Percentiles rank a stretch among this genome's conserved stretches.
phyloP scores from a whole-genome alignment of 2,113 vertebrate species.

The Lanius ludovicianus region DNA sequence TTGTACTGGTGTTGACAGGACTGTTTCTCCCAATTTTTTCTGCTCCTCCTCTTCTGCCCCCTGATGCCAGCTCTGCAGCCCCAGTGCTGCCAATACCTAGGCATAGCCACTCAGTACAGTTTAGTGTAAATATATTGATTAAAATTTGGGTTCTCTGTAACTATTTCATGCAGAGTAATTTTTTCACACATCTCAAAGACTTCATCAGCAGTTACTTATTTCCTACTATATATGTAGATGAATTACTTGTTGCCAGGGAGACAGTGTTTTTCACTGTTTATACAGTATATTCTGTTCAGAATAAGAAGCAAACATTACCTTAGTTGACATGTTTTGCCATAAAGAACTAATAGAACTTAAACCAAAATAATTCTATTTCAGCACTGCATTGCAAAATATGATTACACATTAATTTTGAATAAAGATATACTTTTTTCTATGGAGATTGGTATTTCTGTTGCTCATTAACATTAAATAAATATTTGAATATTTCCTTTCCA shows the following conservation, averaged over 20 bases:
- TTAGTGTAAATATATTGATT: background rate
- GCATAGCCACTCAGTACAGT: background rate
- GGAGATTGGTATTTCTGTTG: background rate
- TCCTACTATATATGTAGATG: background rate
- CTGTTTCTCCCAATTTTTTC: background rate
- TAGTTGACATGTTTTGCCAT: background rate
- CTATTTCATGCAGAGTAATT: background rate
- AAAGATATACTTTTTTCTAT: background rate
- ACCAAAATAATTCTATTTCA: background rate
- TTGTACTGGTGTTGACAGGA: background rate
- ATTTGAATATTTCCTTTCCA: background rate
- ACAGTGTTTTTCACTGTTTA: background rate
- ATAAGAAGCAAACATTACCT: slow-evolving; percentile 28
- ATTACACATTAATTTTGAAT: background rate
- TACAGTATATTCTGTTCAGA: background rate
- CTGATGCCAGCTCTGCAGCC: background rate
- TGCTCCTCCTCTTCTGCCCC: background rate
- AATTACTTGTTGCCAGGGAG: slow-evolving; percentile 53
- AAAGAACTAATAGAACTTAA: background rate
- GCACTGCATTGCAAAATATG: background rate
- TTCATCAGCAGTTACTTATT: slow-evolving; percentile 18
- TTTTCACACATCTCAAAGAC: background rate
- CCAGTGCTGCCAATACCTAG: background rate
- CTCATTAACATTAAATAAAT: background rate
- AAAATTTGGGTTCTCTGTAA: background rate